These are phyloP conservation scores for Vannuccia rotundouncinata DNA, from an alignment of 2,888 invertebrate genomes.

Conservation along the genomic window DNA sequence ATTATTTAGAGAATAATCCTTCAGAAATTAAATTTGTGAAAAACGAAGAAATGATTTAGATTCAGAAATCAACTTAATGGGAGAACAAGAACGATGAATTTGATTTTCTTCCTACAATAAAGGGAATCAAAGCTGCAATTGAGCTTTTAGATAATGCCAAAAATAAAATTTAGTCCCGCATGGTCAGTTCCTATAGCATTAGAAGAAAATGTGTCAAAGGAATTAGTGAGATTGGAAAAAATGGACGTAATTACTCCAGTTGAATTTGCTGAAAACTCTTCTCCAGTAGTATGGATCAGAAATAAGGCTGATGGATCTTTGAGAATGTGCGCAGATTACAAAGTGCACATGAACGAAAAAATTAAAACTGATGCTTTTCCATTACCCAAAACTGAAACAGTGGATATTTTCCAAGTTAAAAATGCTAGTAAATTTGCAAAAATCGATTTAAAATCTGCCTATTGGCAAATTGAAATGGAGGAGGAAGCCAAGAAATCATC, in stretches of 20 bases:
- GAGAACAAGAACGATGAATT: neutral
- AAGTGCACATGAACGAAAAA: constrained; percentile 27
- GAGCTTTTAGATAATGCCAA: constrained; percentile 17
- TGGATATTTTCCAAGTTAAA: constrained; percentile 8
- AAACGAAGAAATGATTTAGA: neutral
- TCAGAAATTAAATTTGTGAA: constrained; percentile 4
- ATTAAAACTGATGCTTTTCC: constrained; percentile 33
- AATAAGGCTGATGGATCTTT: constrained; percentile 29
- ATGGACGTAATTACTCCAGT: constrained; percentile 22
- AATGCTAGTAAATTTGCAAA: constrained; percentile 36
- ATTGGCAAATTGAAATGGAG: constrained; percentile 29
- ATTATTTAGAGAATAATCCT: neutral
- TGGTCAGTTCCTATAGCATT: constrained; percentile 30
- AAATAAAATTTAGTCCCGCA: neutral
- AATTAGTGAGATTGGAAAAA: constrained; percentile 23
- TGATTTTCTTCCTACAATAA: constrained; percentile 20
- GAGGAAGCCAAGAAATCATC: constrained; percentile 20
- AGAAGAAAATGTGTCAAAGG: constrained; percentile 19
- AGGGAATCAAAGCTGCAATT: constrained; percentile 15
- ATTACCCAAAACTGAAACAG: constrained; percentile 19
- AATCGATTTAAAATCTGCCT: constrained; percentile 27
- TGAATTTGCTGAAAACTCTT: constrained; percentile 27
- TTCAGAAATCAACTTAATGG: neutral
- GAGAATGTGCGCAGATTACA: constrained; percentile 32
- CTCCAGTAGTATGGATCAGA: constrained; percentile 27